Evolutionary conservation across 2,113 vertebrate species (phyloP).

Genomic region (Platysternon megacephalum): DNA sequence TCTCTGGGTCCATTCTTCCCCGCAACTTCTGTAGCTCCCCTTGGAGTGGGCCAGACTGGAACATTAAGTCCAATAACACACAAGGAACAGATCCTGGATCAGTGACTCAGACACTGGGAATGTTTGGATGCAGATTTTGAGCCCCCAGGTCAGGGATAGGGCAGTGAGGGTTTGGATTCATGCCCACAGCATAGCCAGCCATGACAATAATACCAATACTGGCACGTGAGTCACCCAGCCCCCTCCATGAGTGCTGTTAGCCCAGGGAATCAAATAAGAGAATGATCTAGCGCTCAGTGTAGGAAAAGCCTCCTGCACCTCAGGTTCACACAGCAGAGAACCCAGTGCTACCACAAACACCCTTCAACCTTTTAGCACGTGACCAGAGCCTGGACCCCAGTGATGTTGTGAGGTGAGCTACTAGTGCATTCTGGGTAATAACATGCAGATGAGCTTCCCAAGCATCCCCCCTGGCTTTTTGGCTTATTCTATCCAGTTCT

Average conservation of each 20-base stretch:
- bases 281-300: not conserved
- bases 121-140: not conserved
- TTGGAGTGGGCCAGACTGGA: not conserved
- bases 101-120: not conserved
- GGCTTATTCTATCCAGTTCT: too few relatives aligned
- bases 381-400: fast-evolving
- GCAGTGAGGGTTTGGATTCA: not conserved
- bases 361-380: fast-evolving
- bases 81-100: not conserved
- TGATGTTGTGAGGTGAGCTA: not conserved
- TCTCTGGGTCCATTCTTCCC: not conserved
- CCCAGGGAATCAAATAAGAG: fast-evolving
- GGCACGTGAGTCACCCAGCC: not conserved
- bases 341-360: not conserved
- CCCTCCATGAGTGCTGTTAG: fast-evolving
- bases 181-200: not conserved
- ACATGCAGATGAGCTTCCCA: not conserved
- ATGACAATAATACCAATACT: not conserved
- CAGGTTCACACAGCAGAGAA: fast-evolving
- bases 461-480: too few relatives aligned
- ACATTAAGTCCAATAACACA: not conserved
- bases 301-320: not conserved
- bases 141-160: not conserved
- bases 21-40: not conserved
- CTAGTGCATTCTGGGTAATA: fast-evolving